phyloP scores from a whole-genome alignment of 2,888 invertebrate species.

The Busseola fusca region DNA sequence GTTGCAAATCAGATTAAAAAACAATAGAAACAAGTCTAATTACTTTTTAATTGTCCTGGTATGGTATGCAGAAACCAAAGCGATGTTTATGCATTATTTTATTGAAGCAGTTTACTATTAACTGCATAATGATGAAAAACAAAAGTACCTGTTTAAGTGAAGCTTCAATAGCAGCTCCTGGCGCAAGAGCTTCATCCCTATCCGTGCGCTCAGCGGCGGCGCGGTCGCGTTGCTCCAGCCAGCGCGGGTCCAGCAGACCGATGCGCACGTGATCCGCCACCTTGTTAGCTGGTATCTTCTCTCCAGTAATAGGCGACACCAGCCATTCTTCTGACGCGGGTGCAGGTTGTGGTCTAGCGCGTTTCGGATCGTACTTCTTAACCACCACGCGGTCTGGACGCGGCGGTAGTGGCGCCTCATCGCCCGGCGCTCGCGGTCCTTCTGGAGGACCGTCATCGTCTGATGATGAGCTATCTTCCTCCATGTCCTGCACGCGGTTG shows the following conservation, averaged over 20 bases:
- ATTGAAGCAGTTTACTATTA: background rate
- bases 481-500: slow-evolving; percentile 95
- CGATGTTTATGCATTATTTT: background rate
- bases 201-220: slow-evolving; percentile 97
- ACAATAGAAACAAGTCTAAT: no score
- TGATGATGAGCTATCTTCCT: slow-evolving; percentile 93
- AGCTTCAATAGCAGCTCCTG: slow-evolving; percentile 97
- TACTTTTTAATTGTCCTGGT: no score
- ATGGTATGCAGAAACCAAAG: background rate
- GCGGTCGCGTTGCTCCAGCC: slow-evolving; percentile 99
- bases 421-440: slow-evolving; percentile 76
- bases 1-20: no score
- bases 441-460: slow-evolving; percentile 84
- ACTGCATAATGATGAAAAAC: background rate
- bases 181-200: slow-evolving; percentile 90
- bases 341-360: slow-evolving; percentile 89
- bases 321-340: slow-evolving; percentile 94
- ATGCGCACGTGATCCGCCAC: slow-evolving; percentile 99
- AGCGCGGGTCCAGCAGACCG: slow-evolving; percentile 98
- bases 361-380: slow-evolving; percentile 98
- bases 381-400: slow-evolving; percentile 97
- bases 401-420: slow-evolving; percentile 93
- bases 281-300: slow-evolving; percentile 98
- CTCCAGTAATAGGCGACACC: slow-evolving; percentile 99
- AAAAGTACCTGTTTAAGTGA: slow-evolving; percentile 93